Evolutionary conservation across 2,113 vertebrate genomes (phyloP), one percentile per base, ranked within the genome.

Genomic region (Camarhynchus parvulus): DNA sequence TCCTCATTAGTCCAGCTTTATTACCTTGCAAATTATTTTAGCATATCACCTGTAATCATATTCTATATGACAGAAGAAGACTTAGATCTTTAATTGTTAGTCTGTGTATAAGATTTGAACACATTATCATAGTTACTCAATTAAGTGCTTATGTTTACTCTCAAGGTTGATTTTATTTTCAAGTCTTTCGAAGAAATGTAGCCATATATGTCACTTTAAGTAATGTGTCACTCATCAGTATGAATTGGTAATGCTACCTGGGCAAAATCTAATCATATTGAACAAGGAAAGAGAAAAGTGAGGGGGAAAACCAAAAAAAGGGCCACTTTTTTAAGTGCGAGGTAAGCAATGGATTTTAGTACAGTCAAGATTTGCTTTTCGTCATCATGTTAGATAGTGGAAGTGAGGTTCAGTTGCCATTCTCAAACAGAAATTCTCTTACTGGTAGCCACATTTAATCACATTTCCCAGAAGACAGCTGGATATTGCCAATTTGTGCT

Each of bases 391-490:
- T 94, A 96, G 85, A 92, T 94, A 92, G 85, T 64, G 93, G 47
- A 94, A 79, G 89, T 88, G 90, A 96, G 92, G 72, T 97, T 96
- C 97, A 37, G 80, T 79, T 10, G 70, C 68, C 84, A 42, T 96
- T 92, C 94, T 67, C 90, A 73, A 92, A 89, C 58, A 91, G 90
- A 89, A 91, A 94, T 79, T 93, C 83, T 89, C 59, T 42, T 81
- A 89, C 80, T 91, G 73, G 59, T 83, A 94, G 90, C 87, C 91
- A 94, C 83, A 56, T 97, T 97, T 97, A 97, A 89, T 98, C 92
- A 96, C 92, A 98, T 97, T 84, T 92, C 70, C 70, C 76, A 94
- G 95, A 83, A 96, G 80, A 92, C 89, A 97, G 94, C 93, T 97
- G 93, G 89, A 75, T 90, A 96, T 82, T 93, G 89, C 86, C 44